Evolutionary conservation across 2,888 invertebrate species (phyloP), one percentile per base, ranked within the genome.

Genomic region (Aphodius granarius): DNA sequence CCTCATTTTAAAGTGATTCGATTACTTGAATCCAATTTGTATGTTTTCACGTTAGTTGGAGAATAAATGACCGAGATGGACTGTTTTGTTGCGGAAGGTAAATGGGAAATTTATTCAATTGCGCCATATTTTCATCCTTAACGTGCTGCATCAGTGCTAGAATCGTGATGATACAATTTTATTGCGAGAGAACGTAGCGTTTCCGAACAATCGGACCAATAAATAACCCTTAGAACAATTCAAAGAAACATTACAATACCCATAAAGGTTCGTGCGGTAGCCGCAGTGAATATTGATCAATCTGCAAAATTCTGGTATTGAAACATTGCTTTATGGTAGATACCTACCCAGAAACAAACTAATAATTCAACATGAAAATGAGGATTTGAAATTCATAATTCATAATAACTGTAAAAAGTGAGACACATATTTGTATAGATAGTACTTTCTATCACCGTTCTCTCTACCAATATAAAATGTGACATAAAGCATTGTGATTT

Each of bases 21-120:
- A 43, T 3, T 43, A 43, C 43, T 43, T 43, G 43, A 43, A 43
- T 6, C 13, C 43, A 43, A 43, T 43, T 43, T 43, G 43, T 43
- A 43, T 9, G 43, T 43, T 43, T 43, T 1, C 13, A 43, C 43
- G 43, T 43, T 43, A 43, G 43, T 43, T 43, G 3, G 43, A 13
- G 13, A 43, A 43, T 43, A 43, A 43, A 43, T 43, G 43, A 43
- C 43, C 43, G 43, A 43, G 43, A 13, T 43, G 43, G 43, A 3
- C 43, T 43, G 43, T 43, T 43, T 43, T 1, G 68, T 5, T 19
- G 20, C 68, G 21, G 68, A 68, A 20, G 22, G 68, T 22, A 68
- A 68, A 68, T 68, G 68, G 21, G 68, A 68, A 68, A 68, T 68
- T 68, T 68, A 68, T 68, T 68, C 68, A 68, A 68, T 68, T 22